Percentiles rank a stretch among this genome's conserved stretches.
Evolutionary conservation across 2,113 vertebrate species (phyloP).

Genomic region (Epinephelus moara): DNA sequence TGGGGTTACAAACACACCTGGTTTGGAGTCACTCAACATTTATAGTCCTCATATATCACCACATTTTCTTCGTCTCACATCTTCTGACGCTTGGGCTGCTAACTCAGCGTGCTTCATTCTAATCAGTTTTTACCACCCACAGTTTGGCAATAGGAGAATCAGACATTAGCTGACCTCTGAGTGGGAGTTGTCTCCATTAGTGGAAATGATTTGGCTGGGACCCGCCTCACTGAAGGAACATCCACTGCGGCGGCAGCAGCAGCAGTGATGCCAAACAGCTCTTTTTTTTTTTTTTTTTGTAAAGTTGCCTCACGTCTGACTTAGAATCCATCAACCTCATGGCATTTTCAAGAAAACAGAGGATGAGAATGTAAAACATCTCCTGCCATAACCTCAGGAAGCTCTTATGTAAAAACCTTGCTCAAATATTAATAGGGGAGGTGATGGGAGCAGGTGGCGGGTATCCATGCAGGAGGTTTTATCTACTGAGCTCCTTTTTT

Average conservation of each 20-base stretch:
- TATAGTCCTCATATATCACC: conserved; percentile 8
- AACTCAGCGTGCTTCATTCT: conserved; percentile 47
- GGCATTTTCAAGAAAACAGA: conserved; percentile 36
- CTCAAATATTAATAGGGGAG: conserved; percentile 46
- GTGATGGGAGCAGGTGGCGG: conserved; percentile 37
- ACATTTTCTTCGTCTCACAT: conserved; percentile 20
- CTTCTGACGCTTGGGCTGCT: conserved; percentile 33
- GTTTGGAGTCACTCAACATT: neutral
- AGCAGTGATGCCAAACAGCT: conserved; percentile 29
- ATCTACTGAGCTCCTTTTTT: conserved; percentile 3
- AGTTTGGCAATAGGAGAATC: conserved; percentile 53
- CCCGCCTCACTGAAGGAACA: conserved; percentile 40
- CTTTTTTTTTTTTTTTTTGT: neutral
- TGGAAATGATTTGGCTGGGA: conserved; percentile 68
- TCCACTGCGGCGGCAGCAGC: conserved; percentile 1
- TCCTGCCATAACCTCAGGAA: conserved; percentile 42
- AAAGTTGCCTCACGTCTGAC: conserved; percentile 40
- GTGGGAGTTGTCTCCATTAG: conserved; percentile 71
- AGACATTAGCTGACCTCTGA: conserved; percentile 57
- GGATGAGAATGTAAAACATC: conserved; percentile 37
- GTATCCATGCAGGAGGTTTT: conserved; percentile 12
- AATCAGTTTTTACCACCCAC: conserved; percentile 54
- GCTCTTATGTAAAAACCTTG: conserved; percentile 40
- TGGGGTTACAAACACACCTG: neutral
- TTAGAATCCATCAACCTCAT: conserved; percentile 46